Conservation (phyloP, 2,888 invertebrate species). For the Ornithoptera alexandrae region DNA sequence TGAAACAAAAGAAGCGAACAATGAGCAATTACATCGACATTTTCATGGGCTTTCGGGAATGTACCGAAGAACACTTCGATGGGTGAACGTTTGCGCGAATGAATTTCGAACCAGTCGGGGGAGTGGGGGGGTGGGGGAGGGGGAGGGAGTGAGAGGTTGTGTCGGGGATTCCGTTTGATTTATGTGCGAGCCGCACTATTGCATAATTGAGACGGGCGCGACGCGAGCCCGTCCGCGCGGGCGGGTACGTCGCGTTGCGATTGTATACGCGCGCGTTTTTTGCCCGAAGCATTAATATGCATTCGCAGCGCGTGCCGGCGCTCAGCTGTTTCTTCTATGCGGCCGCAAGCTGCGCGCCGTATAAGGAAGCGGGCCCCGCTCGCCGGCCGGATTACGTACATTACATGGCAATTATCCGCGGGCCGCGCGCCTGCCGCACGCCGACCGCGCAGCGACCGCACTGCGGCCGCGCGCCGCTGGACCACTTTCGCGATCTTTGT, state of each 20-base stretch:
- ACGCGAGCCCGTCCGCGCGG: constrained; percentile 50
- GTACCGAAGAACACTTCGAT: constrained; percentile 7
- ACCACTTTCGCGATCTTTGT: constrained; percentile 78
- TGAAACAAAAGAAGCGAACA: background rate
- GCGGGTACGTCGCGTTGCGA: constrained; percentile 59
- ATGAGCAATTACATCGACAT: constrained; percentile 20
- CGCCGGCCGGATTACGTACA: constrained; percentile 73
- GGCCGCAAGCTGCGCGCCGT: constrained; percentile 73
- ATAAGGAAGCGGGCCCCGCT: constrained; percentile 53
- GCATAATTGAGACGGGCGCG: constrained; percentile 62
- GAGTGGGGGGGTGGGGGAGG: no score
- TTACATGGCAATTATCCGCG: constrained; percentile 76
- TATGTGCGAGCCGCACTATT: constrained; percentile 39
- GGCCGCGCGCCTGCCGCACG: constrained; percentile 28
- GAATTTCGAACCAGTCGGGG: background rate
- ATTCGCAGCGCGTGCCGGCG: constrained; percentile 72
- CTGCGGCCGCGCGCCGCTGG: constrained; percentile 38
- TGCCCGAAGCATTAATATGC: constrained; percentile 73
- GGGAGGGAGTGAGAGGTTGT: background rate
- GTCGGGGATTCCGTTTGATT: constrained; percentile 8
- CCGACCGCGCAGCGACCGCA: constrained; percentile 18
- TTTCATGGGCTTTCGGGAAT: constrained; percentile 6
- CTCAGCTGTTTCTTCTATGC: constrained; percentile 78
- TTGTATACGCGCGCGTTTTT: constrained; percentile 59
- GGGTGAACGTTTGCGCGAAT: constrained; percentile 10